Evolutionary conservation across 2,797 vertebrate species (phyloP), one percentile per base, ranked within the genome.

Genomic region (Carcharodon carcharias): DNA sequence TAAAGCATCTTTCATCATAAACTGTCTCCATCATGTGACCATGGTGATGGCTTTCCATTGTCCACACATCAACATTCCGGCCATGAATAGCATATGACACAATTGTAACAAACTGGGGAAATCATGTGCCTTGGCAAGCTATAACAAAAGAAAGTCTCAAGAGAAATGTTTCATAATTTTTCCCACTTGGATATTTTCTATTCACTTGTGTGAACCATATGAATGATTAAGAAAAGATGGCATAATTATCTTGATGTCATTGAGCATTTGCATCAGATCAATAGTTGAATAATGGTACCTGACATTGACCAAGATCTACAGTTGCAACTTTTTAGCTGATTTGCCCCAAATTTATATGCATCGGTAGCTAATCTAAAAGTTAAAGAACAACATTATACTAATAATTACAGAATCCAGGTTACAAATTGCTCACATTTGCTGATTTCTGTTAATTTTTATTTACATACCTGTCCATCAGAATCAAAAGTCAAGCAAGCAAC

Each of bases 401-500:
- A 35, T 35, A 58, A 58, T 28, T 61, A 40, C 89, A 73, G 28
- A 95, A 73, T 95, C 45, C 45, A 71, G 80, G n/a, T 65, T 56
- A 45, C 69, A 56, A 85, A 18, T 88, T 21, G 18, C 67, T 58
- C 67, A 63, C 23, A 56, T 96, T 23, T 88, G 31, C 14, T 4
- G n/a, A 67, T 82, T 23, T 14, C 35, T 50, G 50, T 5, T 5
- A 65, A 73, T 61, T 63, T n/a, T 18, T 73, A 82, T 18, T 97
- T 96, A 97, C 98, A 97, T 96, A 99, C 99, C 99, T 99, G 99
- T 97, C 99, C 99, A 3, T 99, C 99, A 0, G 98, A 98, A 97
- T 99, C 98, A 7, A 99, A 99, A 96, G 98, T 98, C 96, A 99
- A 97, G 97, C 99, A 99, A 96, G 99, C 99, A 4, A 99, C 98